A percentile compares a stretch with the other conserved stretches of the same genome.
Conservation (phyloP, 2,113 vertebrate genomes). For the Canis aureus region DNA sequence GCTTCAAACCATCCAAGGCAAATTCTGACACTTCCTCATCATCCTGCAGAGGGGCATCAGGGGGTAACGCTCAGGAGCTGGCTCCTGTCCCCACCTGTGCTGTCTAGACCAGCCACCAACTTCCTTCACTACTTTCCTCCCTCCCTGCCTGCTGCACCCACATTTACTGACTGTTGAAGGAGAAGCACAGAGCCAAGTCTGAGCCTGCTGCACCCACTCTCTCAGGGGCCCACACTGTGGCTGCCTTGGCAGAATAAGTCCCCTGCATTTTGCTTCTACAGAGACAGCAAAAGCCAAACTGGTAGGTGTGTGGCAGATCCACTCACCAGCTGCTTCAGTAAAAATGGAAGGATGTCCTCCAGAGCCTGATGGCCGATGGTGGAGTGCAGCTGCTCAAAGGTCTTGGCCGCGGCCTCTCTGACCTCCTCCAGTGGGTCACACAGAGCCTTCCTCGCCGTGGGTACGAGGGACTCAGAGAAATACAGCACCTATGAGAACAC, state of each 20-base stretch:
- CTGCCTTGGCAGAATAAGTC: neutral
- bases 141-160: neutral
- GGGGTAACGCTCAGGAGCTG: neutral
- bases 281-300: neutral
- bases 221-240: neutral
- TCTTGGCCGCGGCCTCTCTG: slow-evolving; percentile 97
- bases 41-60: slow-evolving; percentile 87
- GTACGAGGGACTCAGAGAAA: slow-evolving; percentile 97
- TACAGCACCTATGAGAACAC: slow-evolving; percentile 92
- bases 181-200: slow-evolving; percentile 40
- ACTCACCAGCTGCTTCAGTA: slow-evolving; percentile 97
- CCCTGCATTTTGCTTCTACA: neutral
- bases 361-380: slow-evolving; percentile 98
- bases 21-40: slow-evolving; percentile 94
- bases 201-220: neutral
- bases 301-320: neutral
- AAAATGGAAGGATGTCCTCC: slow-evolving; percentile 96
- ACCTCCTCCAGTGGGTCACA: slow-evolving; percentile 98
- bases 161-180: neutral
- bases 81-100: neutral
- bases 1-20: slow-evolving; percentile 97
- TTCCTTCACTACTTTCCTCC: neutral
- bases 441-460: slow-evolving; percentile 97
- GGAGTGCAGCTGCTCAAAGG: slow-evolving; percentile 98
- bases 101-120: neutral